A percentile compares a stretch with the other conserved stretches of the same genome.
Conservation (phyloP, 2,113 vertebrate species). For the Callithrix jacchus region DNA sequence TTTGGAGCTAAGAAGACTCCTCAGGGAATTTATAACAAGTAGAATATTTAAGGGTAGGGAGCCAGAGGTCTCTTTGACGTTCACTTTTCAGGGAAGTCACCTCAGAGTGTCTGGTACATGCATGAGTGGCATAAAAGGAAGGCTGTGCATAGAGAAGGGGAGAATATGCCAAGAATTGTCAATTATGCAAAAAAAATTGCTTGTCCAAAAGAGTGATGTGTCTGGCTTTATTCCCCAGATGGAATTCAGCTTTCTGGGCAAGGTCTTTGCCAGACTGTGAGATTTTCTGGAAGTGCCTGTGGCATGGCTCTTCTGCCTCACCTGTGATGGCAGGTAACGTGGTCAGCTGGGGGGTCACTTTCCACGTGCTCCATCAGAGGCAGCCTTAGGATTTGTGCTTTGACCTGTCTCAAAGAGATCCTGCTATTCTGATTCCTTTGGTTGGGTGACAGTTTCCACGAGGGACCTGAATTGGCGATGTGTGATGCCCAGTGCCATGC, state of each 20-base stretch:
- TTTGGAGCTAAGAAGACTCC: conserved; percentile 80
- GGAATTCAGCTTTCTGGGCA: conserved; percentile 37
- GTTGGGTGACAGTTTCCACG: neutral
- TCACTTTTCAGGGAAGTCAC: conserved; percentile 86
- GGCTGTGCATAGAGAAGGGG: conserved; percentile 77
- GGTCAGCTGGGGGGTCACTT: neutral
- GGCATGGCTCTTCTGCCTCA: neutral
- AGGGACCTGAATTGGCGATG: neutral
- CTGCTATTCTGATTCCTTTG: neutral
- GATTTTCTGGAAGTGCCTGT: neutral
- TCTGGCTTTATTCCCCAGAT: conserved; percentile 81
- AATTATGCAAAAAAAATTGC: conserved; percentile 82
- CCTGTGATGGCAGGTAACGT: neutral
- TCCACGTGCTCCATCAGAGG: neutral
- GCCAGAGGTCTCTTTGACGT: conserved; percentile 81
- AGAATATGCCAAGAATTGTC: conserved; percentile 85
- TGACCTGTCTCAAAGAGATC: neutral
- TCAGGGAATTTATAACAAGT: conserved; percentile 84
- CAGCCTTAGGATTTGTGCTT: neutral
- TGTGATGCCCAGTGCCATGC: neutral
- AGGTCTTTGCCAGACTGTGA: conserved; percentile 18
- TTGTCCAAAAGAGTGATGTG: conserved; percentile 79
- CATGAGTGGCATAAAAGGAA: conserved; percentile 83
- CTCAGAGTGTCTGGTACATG: conserved; percentile 83
- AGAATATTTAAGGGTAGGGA: conserved; percentile 84